A percentile compares a stretch with the other conserved stretches of the same genome.
Conservation (phyloP, 2,888 invertebrate genomes). For the Rhorus exstirpatorius region DNA sequence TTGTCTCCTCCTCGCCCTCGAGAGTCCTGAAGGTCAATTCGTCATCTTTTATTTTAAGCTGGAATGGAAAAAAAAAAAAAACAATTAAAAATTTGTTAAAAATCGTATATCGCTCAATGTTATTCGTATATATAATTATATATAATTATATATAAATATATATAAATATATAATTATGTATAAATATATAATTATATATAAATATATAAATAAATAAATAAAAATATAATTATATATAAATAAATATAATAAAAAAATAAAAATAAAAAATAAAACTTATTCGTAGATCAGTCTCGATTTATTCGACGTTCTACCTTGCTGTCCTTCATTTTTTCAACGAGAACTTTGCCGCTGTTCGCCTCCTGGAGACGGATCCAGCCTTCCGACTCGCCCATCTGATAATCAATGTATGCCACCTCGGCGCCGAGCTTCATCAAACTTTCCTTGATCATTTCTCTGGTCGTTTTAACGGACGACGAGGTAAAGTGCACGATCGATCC, state of each 20-base stretch:
- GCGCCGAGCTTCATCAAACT: slow-evolving; percentile 88
- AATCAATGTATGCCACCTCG: slow-evolving; percentile 91
- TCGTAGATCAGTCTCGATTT: background rate
- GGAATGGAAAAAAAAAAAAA: slow-evolving; percentile 70
- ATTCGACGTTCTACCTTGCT: slow-evolving; percentile 87
- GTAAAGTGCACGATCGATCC: slow-evolving; percentile 92
- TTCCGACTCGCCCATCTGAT: slow-evolving; percentile 90
- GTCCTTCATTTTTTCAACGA: slow-evolving; percentile 89
- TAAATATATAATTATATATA: no score
- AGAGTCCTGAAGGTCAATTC: slow-evolving; percentile 78
- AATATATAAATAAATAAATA: no score
- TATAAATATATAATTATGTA: no score
- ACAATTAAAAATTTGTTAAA: slow-evolving; percentile 1
- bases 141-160: no score
- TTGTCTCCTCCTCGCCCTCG: slow-evolving; percentile 82
- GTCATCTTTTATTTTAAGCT: slow-evolving; percentile 82
- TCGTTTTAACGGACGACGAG: slow-evolving; percentile 88
- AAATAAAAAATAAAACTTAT: no score
- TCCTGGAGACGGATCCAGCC: slow-evolving; percentile 91
- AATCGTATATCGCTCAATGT: no score
- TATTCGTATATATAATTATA: no score
- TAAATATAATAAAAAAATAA: no score
- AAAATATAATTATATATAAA: no score
- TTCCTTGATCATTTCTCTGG: slow-evolving; percentile 92
- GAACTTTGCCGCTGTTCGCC: slow-evolving; percentile 90